Conservation (phyloP, 2,113 vertebrate genomes). For the Etheostoma spectabile region DNA sequence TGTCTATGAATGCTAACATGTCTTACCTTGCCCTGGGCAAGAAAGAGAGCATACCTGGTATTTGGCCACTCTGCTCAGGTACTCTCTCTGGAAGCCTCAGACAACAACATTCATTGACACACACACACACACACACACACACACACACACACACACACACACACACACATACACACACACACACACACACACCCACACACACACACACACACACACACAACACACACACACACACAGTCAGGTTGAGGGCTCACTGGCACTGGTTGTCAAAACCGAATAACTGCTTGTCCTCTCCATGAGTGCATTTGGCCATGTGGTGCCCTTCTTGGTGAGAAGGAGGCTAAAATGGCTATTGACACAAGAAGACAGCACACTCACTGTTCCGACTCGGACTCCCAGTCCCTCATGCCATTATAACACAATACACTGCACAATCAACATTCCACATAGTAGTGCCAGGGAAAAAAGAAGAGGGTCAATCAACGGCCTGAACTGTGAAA, state of each 20-base stretch:
- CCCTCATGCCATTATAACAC: conserved; percentile 41
- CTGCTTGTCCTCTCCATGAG: conserved; percentile 69
- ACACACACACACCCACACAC: background rate
- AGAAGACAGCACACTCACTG: conserved; percentile 65
- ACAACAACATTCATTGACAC: too few relatives aligned
- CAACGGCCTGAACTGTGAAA: conserved; percentile 71
- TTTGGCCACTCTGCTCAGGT: conserved; percentile 71
- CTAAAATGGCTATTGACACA: conserved; percentile 70
- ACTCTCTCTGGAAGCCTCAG: conserved; percentile 44
- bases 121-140: too few relatives aligned
- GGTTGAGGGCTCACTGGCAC: conserved; percentile 71
- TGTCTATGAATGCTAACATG: conserved; percentile 71
- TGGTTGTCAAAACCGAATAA: conserved; percentile 80
- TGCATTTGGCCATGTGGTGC: conserved; percentile 74
- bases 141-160: conserved; percentile 1
- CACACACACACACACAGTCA: conserved; percentile 62
- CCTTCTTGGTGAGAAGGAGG: conserved; percentile 65
- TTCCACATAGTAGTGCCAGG: conserved; percentile 41
- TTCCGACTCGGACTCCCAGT: conserved; percentile 40
- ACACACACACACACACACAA: conserved; percentile 40
- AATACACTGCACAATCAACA: conserved; percentile 55
- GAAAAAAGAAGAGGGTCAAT: conserved; percentile 51
- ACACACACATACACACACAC: conserved; percentile 10
- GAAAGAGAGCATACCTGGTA: conserved; percentile 74
- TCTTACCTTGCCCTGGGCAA: conserved; percentile 81